A percentile compares a stretch with the other conserved stretches of the same genome.
Evolutionary conservation across 2,888 invertebrate species (phyloP).

Genomic region (Syritta pipiens): DNA sequence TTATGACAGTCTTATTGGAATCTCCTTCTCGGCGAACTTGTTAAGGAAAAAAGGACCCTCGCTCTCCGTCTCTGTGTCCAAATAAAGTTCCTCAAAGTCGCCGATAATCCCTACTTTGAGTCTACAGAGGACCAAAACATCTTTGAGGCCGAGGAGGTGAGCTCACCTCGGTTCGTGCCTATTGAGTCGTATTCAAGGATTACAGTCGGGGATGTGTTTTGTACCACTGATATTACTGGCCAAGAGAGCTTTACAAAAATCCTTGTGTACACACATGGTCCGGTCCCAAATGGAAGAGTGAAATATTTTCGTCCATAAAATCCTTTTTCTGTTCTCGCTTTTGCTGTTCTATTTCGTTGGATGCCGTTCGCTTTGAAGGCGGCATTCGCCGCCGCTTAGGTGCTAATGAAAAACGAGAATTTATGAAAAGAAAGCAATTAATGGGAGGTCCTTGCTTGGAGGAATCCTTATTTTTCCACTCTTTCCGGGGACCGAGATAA

Average conservation of each 20-base stretch:
- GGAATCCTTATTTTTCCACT: slow-evolving; percentile 5
- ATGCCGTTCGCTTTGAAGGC: too few relatives aligned
- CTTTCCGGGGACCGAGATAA: background rate
- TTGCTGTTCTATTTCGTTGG: background rate
- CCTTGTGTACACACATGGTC: background rate
- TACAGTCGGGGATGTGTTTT: slow-evolving; percentile 2
- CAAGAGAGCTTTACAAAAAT: background rate
- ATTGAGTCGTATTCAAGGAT: slow-evolving; percentile 32
- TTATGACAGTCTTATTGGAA: slow-evolving; percentile 54
- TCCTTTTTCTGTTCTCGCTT: slow-evolving; percentile 23
- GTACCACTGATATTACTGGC: slow-evolving; percentile 5
- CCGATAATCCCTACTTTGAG: slow-evolving; percentile 40
- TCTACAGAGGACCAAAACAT: background rate
- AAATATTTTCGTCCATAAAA: slow-evolving; percentile 10
- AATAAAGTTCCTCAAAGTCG: slow-evolving; percentile 33
- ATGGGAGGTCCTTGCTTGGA: slow-evolving; percentile 8
- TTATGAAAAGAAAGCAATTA: slow-evolving; percentile 61
- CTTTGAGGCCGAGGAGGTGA: background rate
- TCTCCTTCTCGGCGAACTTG: slow-evolving; percentile 16
- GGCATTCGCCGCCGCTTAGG: slow-evolving; percentile 17
- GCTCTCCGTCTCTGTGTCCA: background rate
- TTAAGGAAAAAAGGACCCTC: slow-evolving; percentile 2
- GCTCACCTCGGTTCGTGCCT: background rate
- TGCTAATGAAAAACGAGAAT: slow-evolving; percentile 52
- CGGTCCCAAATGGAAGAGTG: background rate